Evolutionary conservation across 2,888 invertebrate genomes (phyloP).

Genomic region (Caenorhabditis sp.): DNA sequence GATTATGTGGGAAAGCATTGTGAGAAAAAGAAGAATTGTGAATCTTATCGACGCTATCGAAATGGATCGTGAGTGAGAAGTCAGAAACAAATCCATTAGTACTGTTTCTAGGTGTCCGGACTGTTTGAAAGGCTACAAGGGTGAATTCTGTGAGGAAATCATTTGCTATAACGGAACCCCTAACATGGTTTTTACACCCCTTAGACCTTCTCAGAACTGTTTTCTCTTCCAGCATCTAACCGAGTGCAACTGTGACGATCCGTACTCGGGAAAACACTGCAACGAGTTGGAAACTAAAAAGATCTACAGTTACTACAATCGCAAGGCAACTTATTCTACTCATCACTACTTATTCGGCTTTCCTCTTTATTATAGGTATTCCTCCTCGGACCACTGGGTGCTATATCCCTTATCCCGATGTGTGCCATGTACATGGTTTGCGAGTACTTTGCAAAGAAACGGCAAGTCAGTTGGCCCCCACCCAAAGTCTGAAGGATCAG

Average conservation of each 20-base stretch:
- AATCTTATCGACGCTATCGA: constrained; percentile 58
- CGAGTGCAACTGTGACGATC: constrained; percentile 60
- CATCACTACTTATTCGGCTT: not conserved
- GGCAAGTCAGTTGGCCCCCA: constrained; percentile 64
- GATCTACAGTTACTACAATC: constrained; percentile 64
- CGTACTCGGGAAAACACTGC: constrained; percentile 63
- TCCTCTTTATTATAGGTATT: constrained; percentile 62
- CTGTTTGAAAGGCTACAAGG: constrained; percentile 68
- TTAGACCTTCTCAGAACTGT: not conserved
- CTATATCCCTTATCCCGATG: constrained; percentile 74
- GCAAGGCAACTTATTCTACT: constrained; percentile 45
- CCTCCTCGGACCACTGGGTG: constrained; percentile 76
- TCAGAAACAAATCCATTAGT: not conserved
- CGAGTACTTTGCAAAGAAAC: constrained; percentile 73
- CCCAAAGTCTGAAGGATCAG: not conserved
- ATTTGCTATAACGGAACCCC: constrained; percentile 70
- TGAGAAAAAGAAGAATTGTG: constrained; percentile 69
- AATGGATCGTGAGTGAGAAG: constrained; percentile 66
- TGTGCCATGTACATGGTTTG: constrained; percentile 72
- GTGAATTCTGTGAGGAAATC: constrained; percentile 69
- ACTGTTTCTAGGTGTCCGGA: constrained; percentile 60
- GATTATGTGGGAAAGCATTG: constrained; percentile 74
- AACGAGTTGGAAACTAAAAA: constrained; percentile 54
- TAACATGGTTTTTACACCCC: constrained; percentile 8
- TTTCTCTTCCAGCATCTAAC: constrained; percentile 38